phyloP scores from a whole-genome alignment of 2,888 invertebrate genomes.

The Liodrosophila aerea region DNA sequence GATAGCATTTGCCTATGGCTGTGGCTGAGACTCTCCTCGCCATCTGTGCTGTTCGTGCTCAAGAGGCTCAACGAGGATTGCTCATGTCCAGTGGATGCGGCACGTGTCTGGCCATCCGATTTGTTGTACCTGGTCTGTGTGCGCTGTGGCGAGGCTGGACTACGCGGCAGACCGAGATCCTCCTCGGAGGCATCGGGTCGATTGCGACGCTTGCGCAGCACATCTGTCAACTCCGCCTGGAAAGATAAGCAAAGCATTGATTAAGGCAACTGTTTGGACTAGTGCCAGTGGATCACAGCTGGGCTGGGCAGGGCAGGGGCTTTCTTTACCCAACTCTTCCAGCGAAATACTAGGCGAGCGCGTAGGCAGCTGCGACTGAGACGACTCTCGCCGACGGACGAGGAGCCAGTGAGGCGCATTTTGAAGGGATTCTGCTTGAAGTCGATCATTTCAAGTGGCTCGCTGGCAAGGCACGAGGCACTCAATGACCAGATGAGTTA shows the following conservation, averaged over 20 bases:
- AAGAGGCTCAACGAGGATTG: conserved; percentile 84
- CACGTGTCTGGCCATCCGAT: conserved; percentile 7
- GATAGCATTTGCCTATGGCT: conserved; percentile 48
- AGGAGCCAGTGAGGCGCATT: conserved; percentile 76
- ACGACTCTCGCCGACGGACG: conserved; percentile 67
- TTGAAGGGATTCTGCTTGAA: conserved; percentile 81
- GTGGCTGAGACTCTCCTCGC: conserved; percentile 60
- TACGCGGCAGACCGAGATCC: conserved; percentile 89
- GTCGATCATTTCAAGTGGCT: conserved; percentile 73
- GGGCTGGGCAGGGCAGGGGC: too few species aligned
- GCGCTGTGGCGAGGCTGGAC: conserved; percentile 87
- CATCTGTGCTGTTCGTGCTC: conserved; percentile 88
- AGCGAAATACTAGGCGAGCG: conserved; percentile 80
- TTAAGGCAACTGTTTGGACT: background rate
- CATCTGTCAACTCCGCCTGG: conserved; percentile 90
- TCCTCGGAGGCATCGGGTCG: conserved; percentile 88
- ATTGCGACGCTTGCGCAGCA: conserved; percentile 86
- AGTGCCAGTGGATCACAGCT: too few species aligned
- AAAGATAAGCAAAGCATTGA: conserved; percentile 11
- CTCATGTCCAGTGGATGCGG: conserved; percentile 47
- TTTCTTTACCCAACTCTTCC: conserved; percentile 83
- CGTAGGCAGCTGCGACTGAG: conserved; percentile 79
- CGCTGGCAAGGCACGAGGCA: conserved; percentile 39
- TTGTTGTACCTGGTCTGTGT: conserved; percentile 9
- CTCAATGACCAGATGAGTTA: conserved; percentile 30